Base-by-base conservation (phyloP, 2,797 vertebrate species). In the Argyrosomus regius region DNA sequence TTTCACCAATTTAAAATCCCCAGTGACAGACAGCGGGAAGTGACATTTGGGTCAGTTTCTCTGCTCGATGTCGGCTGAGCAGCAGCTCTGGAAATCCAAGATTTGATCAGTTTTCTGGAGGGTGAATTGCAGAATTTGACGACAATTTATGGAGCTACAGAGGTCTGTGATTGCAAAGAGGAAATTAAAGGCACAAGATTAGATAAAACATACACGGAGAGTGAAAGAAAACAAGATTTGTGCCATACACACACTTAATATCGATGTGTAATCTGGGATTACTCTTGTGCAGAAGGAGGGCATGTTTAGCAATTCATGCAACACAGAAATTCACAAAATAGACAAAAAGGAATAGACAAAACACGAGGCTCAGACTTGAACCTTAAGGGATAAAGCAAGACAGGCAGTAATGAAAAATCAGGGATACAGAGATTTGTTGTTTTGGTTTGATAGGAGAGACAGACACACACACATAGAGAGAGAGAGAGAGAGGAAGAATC, bases 181-280 rank as follows among this genome's bases (percentile, higher is more conserved):
- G 39, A 90, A 86, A 86, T 76, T 46, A 84, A 75, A 81, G 66
- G 78, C 75, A 64, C 54, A 16, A 86, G 85, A 93, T 93, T 92
- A 87, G 57, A 83, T 22, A 24, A 65, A 80, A 79, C 63, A 76
- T 50, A 75, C 68, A 85, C 20, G n/a, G 20, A 78, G 74, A 78
- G 72, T 43, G 62, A 77, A 78, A 84, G 18, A 69, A 87, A 85
- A 84, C 52, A 65, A 84, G 70, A 87, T 75, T 43, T 39, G 48
- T 24, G 9, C 39, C 16, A 43, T 3, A 16, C 72, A 43, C 6
- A 35, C 71, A 50, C 68, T 39, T 43, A 50, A 68, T 80, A 87
- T 85, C 76, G 62, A 9, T 60, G 63, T 80, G 81, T 93, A 94
- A 95, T 94, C 92, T 90, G 85, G 92, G 93, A 93, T 94, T 95